A percentile compares a stretch with the other conserved stretches of the same genome.
Evolutionary conservation across 1,140 invertebrate species (phyloP).

Genomic region (Penaeus japonicus): DNA sequence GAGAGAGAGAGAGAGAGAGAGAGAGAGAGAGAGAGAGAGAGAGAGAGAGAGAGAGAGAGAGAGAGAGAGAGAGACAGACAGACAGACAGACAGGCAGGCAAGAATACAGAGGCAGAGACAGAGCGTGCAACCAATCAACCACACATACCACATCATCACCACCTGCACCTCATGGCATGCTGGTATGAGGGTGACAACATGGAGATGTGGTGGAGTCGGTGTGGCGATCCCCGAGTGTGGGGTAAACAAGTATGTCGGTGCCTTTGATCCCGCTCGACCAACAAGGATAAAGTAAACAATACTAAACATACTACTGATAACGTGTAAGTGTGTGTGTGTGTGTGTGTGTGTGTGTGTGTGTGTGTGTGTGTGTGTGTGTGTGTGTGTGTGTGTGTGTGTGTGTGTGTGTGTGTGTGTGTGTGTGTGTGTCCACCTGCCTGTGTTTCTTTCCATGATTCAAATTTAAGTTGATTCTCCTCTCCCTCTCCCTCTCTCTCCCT

Average conservation of each 20-base stretch:
- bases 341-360: not conserved
- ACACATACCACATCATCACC: too few species aligned
- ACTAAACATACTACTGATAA: slow-evolving; percentile 40
- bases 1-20: too few species aligned
- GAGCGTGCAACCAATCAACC: too few species aligned
- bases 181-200: not conserved
- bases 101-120: too few species aligned
- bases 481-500: not conserved
- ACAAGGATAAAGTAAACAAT: slow-evolving; percentile 46
- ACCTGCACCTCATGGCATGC: too few species aligned
- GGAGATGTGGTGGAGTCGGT: not conserved
- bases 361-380: not conserved
- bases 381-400: slow-evolving; percentile 15
- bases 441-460: not conserved
- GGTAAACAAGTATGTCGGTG: not conserved
- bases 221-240: too few species aligned
- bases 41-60: too few species aligned
- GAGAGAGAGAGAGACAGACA: too few species aligned
- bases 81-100: too few species aligned
- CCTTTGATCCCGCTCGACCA: slow-evolving; percentile 16
- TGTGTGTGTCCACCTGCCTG: not conserved
- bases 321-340: not conserved
- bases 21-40: too few species aligned
- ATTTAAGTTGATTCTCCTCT: not conserved
- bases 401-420: slow-evolving; percentile 25